A percentile compares a stretch with the other conserved stretches of the same genome.
Conservation (phyloP, 2,888 invertebrate genomes). For the Mactromeris polynyma region DNA sequence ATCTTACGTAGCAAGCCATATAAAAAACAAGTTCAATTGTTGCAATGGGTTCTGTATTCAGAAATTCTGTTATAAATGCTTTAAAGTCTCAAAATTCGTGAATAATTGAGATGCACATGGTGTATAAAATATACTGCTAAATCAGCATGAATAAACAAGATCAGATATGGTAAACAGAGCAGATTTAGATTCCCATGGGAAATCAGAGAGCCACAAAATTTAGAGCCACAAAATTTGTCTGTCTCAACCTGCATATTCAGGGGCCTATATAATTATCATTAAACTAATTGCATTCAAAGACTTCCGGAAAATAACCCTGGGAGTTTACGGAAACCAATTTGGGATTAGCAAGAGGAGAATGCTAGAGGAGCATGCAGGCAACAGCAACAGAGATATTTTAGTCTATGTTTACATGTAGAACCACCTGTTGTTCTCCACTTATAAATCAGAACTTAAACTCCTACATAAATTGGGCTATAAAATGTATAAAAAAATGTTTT, state of each 20-base stretch:
- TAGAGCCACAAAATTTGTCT: not conserved
- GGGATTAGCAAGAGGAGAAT: not conserved
- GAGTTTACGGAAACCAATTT: not conserved
- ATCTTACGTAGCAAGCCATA: not conserved
- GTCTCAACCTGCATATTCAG: not conserved
- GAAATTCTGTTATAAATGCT: not conserved
- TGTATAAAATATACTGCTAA: not conserved
- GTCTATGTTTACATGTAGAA: not conserved
- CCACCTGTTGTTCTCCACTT: not conserved
- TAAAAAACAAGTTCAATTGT: not conserved
- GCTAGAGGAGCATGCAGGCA: not conserved
- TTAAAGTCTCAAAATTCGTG: not conserved
- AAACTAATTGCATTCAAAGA: not conserved
- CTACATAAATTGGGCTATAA: not conserved
- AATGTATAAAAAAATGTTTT: not conserved
- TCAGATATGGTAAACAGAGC: not conserved
- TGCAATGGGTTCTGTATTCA: not conserved
- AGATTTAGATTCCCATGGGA: constrained; percentile 4
- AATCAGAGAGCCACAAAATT: not conserved
- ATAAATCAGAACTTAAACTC: not conserved
- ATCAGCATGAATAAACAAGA: not conserved
- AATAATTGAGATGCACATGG: not conserved
- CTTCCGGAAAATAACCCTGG: not conserved
- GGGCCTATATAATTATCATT: not conserved
- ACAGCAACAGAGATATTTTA: not conserved